Conservation (phyloP, 2,113 vertebrate species). For the Rhea americana region DNA sequence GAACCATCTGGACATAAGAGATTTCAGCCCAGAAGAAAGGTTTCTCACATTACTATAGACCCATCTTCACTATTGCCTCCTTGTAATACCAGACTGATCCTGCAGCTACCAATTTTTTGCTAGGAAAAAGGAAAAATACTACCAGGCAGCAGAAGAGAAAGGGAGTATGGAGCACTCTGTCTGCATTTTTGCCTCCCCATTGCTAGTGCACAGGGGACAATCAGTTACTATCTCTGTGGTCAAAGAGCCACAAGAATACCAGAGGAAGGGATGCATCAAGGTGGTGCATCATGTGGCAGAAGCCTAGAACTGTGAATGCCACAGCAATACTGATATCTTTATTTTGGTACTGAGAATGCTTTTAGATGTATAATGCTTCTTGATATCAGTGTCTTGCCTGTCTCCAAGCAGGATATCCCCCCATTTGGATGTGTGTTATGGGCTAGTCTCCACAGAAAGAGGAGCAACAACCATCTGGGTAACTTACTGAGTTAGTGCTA, state of each 20-base stretch:
- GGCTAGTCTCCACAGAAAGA: not conserved
- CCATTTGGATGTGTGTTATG: not conserved
- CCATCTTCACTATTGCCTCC: not conserved
- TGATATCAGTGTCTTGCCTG: not conserved
- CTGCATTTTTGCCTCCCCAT: not conserved
- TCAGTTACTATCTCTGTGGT: not conserved
- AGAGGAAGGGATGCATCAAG: not conserved
- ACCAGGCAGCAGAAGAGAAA: not conserved
- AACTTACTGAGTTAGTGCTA: not conserved
- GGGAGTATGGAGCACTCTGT: not conserved
- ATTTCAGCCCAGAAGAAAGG: not conserved
- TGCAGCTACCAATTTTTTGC: fast-evolving
- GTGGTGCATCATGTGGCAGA: not conserved
- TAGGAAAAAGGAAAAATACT: not conserved
- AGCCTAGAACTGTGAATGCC: not conserved
- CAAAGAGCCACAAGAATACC: not conserved
- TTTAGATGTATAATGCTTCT: not conserved
- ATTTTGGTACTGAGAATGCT: not conserved
- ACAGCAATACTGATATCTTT: not conserved
- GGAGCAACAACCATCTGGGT: not conserved
- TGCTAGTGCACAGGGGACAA: not conserved
- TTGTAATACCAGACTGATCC: not conserved
- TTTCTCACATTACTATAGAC: not conserved
- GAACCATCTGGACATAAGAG: not conserved
- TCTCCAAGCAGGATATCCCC: not conserved